Percentiles rank a stretch among this genome's conserved stretches.
Conservation (phyloP, 1,140 invertebrate species). For the Bradynema listronoti region DNA sequence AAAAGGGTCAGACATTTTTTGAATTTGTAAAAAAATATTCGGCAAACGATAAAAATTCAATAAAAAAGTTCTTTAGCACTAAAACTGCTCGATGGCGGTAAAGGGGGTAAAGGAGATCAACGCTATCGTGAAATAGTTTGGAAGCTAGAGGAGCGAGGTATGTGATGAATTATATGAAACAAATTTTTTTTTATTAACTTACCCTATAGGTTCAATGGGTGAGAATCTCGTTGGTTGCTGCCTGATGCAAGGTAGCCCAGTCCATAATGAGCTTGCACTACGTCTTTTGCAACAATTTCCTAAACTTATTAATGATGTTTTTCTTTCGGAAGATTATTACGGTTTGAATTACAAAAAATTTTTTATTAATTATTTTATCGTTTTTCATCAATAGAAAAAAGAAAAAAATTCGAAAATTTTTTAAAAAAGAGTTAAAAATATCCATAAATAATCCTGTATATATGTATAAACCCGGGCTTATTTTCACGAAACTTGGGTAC, state of each 20-base stretch:
- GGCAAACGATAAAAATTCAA: not conserved
- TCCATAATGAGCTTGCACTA: constrained; percentile 86
- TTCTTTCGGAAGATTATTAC: constrained; percentile 91
- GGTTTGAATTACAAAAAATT: constrained; percentile 64
- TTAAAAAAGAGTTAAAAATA: too few species aligned
- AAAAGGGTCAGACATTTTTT: constrained; percentile 43
- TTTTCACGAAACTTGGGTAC: too few species aligned
- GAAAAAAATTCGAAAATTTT: too few species aligned
- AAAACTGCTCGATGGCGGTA: constrained; percentile 56
- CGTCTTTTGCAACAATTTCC: constrained; percentile 81
- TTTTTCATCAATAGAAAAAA: too few species aligned
- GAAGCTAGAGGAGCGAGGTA: constrained; percentile 73
- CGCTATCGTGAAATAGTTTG: constrained; percentile 81
- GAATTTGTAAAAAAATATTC: constrained; percentile 6
- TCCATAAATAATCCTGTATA: too few species aligned
- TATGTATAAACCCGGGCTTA: too few species aligned
- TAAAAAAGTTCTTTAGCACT: constrained; percentile 28
- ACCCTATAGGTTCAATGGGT: constrained; percentile 73
- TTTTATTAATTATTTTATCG: too few species aligned
- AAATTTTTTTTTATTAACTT: too few species aligned
- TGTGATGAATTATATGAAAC: too few species aligned
- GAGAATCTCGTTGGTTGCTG: constrained; percentile 89
- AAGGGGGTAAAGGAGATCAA: constrained; percentile 61
- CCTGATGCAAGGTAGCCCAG: constrained; percentile 77
- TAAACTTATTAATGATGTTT: constrained; percentile 89